These are phyloP conservation scores for Betta splendens DNA, from an alignment of 2,797 vertebrate genomes.

Conservation along the genomic window DNA sequence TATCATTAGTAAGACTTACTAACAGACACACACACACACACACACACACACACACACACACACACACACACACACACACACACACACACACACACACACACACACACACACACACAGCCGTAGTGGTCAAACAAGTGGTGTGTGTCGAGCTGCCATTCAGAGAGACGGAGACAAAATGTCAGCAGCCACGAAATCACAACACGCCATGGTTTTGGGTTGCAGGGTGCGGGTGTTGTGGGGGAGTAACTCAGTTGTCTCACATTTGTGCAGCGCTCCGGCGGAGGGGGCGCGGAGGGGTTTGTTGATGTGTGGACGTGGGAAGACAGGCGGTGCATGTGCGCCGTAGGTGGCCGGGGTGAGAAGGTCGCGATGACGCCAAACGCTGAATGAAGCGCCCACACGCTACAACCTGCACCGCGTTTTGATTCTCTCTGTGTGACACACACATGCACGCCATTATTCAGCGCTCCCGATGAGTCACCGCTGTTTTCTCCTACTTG, in stretches of 20 bases:
- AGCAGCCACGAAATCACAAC: slow-evolving; percentile 29
- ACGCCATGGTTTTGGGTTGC: slow-evolving; percentile 33
- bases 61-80: slow-evolving; percentile 31
- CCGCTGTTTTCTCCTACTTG: slow-evolving; percentile 38
- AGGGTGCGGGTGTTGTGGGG: slow-evolving; percentile 10
- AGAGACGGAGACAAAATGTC: slow-evolving; percentile 54
- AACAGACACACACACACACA: slow-evolving; percentile 45
- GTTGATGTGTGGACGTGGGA: slow-evolving; percentile 35
- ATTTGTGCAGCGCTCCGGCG: slow-evolving; percentile 1
- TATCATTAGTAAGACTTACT: slow-evolving; percentile 55
- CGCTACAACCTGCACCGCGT: slow-evolving; percentile 31
- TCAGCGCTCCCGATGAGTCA: slow-evolving; percentile 62
- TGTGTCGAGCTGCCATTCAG: slow-evolving; percentile 52
- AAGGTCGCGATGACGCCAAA: slow-evolving; percentile 47
- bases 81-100: slow-evolving; percentile 23
- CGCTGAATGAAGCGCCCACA: slow-evolving; percentile 51
- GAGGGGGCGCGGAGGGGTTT: neutral
- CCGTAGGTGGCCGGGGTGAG: slow-evolving; percentile 53
- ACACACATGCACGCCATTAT: slow-evolving; percentile 49
- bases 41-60: slow-evolving; percentile 5
- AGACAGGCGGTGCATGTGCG: slow-evolving; percentile 30
- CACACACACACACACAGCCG: slow-evolving; percentile 15
- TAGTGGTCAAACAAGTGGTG: slow-evolving; percentile 36
- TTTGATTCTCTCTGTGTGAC: slow-evolving; percentile 46
- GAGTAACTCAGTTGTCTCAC: slow-evolving; percentile 23